Base-by-base conservation (phyloP, 2,113 vertebrate species). In the Stigmatopora argus region DNA sequence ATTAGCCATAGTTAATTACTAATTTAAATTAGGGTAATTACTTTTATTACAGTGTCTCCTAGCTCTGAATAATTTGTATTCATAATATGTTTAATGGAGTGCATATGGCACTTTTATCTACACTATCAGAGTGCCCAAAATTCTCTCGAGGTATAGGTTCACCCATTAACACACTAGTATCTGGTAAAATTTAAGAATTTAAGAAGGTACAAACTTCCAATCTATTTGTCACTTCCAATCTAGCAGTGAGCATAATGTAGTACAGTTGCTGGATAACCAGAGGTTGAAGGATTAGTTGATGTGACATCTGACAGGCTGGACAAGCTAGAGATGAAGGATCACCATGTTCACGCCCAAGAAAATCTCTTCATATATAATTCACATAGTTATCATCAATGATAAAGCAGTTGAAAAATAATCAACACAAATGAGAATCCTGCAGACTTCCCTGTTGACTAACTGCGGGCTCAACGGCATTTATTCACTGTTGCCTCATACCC, bases 281-380 rank as follows among this genome's bases (percentile, higher is more conserved):
- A 53, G 63, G 57, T 34, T 46, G 31, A 52, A 49, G 49, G 62
- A 69, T 56, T 11, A 73, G 68, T 59, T 52, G 31, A 49, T 68
- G 64, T 45, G 23, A 69, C 52, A 56, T 65, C 41, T 80, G 72
- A 73, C 52, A 81, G 64, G 62, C 71, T 31, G 47, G 59, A 74
- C 26, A 18, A 11, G n/a, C 2, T 51, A 72, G 48, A 44, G 35
- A 67, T 71, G 65, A 73, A 52, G 38, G 70, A 70, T 64, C 61
- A 41, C 66, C 60, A 65, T 74, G 63, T 57, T 35, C 38, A 64
- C 73, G n/a, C 74, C 61, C 38, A 78, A 72, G 44, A 71, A 52
- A 31, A 17, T 34, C 47, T 64, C 64, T 72, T 77, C 61, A 73
- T 77, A 69, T 70, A 70, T 73, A 75, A 77, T 83, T 71, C 70